Conservation (phyloP, 2,888 invertebrate genomes). For the Congeria kusceri region DNA sequence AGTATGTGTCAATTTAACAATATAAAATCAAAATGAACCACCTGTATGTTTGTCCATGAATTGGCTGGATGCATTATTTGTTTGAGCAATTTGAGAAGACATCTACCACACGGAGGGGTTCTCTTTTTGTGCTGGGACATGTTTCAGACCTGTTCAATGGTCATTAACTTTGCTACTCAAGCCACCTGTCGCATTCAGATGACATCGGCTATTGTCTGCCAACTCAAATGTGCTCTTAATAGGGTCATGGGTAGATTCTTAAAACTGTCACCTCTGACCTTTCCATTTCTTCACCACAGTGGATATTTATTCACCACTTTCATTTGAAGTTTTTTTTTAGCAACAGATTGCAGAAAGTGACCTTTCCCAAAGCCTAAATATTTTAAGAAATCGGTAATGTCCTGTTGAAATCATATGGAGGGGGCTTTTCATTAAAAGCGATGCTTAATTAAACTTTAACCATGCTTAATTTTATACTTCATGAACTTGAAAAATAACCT, state of each 20-base stretch:
- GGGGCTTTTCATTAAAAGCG: conserved; percentile 1
- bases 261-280: conserved; percentile 29
- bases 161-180: conserved; percentile 37
- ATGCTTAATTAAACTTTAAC: conserved; percentile 28
- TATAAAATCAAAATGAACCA: no score
- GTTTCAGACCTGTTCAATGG: conserved; percentile 1
- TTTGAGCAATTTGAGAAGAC: no score
- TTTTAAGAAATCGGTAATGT: no score
- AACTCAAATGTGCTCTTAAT: conserved; percentile 40
- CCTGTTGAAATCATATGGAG: not conserved
- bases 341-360: conserved; percentile 21
- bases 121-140: not conserved
- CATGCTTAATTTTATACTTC: conserved; percentile 27
- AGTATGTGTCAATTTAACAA: conserved; percentile 2
- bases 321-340: no score
- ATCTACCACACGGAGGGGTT: no score
- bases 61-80: no score
- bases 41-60: no score
- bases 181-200: conserved; percentile 31
- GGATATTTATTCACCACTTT: no score
- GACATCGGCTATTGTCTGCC: conserved; percentile 26
- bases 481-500: conserved; percentile 14
- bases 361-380: not conserved
- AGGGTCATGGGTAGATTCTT: conserved; percentile 34
- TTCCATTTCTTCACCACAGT: conserved; percentile 10